Conservation (phyloP, 2,113 vertebrate genomes). For the Solea senegalensis region DNA sequence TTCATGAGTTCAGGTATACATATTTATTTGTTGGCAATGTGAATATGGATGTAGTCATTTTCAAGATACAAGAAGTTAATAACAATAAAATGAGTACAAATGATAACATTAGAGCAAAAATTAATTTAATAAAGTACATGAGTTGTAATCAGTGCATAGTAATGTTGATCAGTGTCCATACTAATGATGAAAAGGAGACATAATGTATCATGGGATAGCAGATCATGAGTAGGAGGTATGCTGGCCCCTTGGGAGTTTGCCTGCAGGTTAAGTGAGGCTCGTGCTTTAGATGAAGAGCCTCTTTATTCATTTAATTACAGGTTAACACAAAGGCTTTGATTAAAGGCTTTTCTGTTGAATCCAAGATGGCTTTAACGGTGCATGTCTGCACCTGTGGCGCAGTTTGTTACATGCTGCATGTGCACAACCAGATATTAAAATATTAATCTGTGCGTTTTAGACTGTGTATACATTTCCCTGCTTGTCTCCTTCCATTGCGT, state of each 20-base stretch:
- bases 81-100: too few relatives aligned
- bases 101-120: too few relatives aligned
- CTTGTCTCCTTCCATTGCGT: too few relatives aligned
- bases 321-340: constrained; percentile 56
- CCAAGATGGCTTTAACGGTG: constrained; percentile 18
- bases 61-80: too few relatives aligned
- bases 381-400: background rate
- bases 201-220: constrained; percentile 33
- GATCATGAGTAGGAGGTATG: constrained; percentile 55
- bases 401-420: constrained; percentile 5
- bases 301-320: constrained; percentile 71
- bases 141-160: background rate
- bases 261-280: constrained; percentile 68
- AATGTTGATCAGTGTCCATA: too few relatives aligned
- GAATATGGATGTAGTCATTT: too few relatives aligned
- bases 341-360: constrained; percentile 64
- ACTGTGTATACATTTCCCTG: background rate
- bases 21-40: too few relatives aligned
- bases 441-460: background rate
- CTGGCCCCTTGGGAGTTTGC: constrained; percentile 53
- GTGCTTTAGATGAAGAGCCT: constrained; percentile 52
- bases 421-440: background rate
- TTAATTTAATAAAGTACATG: background rate
- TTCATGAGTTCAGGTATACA: background rate
- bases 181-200: constrained; percentile 16